phyloP scores from a whole-genome alignment of 1,140 invertebrate species.

The Eurosta solidaginis region DNA sequence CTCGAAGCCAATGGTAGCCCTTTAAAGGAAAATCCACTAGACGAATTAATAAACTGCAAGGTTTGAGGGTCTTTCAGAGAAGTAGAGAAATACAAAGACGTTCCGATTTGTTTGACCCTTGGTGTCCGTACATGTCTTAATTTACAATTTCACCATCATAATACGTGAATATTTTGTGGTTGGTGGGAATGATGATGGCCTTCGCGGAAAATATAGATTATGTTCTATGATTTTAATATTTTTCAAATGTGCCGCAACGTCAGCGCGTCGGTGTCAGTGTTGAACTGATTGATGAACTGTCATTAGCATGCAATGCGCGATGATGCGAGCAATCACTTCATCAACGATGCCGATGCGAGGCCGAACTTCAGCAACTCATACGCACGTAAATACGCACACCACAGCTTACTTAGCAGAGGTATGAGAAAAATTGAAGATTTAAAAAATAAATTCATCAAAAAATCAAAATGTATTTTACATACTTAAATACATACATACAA shows the following conservation, averaged over 20 bases:
- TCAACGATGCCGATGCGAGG: background rate
- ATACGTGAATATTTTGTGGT: background rate
- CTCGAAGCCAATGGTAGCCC: too few species aligned
- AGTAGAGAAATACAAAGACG: too few species aligned
- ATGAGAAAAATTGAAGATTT: background rate
- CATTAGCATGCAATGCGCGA: conserved; percentile 34
- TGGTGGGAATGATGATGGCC: background rate
- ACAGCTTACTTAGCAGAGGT: background rate
- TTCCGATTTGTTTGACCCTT: too few species aligned
- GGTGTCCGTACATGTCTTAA: too few species aligned
- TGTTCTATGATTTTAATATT: background rate
- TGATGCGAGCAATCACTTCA: conserved; percentile 28
- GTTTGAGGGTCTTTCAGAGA: too few species aligned
- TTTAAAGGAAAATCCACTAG: too few species aligned
- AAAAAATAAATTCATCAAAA: background rate
- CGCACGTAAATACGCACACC: background rate
- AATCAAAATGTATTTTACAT: background rate
- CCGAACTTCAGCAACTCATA: background rate
- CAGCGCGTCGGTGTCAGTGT: background rate
- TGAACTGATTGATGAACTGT: conserved; percentile 38
- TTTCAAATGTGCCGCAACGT: conserved; percentile 15
- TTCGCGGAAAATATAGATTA: background rate
- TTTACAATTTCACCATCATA: background rate
- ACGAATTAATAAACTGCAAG: too few species aligned
- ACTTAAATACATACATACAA: background rate